phyloP scores from a whole-genome alignment of 1,140 invertebrate species.

The Rhizoglyphus robini region DNA sequence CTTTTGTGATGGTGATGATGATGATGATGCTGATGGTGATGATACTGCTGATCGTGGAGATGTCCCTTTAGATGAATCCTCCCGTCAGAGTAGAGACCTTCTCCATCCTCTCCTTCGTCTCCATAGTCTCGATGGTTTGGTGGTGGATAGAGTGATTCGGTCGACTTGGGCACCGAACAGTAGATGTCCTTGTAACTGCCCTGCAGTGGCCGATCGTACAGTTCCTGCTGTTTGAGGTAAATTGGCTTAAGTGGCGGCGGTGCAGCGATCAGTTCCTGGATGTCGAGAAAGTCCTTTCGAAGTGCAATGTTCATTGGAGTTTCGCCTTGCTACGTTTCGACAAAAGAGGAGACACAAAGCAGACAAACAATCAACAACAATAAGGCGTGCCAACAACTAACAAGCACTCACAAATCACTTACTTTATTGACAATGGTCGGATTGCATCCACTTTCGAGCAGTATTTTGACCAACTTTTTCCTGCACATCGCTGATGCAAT shows the following conservation, averaged over 20 bases:
- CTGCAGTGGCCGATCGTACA: slow-evolving; percentile 2
- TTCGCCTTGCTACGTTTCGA: slow-evolving; percentile 53
- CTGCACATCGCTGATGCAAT: slow-evolving; percentile 84
- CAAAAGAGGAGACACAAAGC: not conserved
- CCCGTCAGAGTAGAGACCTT: no score
- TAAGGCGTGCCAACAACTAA: not conserved
- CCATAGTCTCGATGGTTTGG: not conserved
- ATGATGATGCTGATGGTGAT: no score
- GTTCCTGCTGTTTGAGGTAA: not conserved
- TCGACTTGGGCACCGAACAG: not conserved
- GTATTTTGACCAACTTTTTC: slow-evolving; percentile 74
- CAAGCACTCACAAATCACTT: slow-evolving; percentile 16
- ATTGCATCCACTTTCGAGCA: slow-evolving; percentile 72
- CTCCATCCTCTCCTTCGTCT: no score
- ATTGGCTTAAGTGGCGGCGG: slow-evolving; percentile 37
- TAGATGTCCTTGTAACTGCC: slow-evolving; percentile 11
- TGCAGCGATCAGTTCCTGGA: slow-evolving; percentile 57
- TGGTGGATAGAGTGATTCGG: not conserved
- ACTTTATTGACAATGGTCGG: slow-evolving; percentile 63
- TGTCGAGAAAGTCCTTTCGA: slow-evolving; percentile 67
- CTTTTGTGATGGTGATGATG: not conserved
- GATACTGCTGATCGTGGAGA: no score
- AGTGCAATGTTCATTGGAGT: slow-evolving; percentile 75
- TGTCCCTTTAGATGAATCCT: no score
- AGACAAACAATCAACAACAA: not conserved